A percentile compares a stretch with the other conserved stretches of the same genome.
Evolutionary conservation across 2,113 vertebrate genomes (phyloP).

Genomic region (Prochilodus magdalenae): DNA sequence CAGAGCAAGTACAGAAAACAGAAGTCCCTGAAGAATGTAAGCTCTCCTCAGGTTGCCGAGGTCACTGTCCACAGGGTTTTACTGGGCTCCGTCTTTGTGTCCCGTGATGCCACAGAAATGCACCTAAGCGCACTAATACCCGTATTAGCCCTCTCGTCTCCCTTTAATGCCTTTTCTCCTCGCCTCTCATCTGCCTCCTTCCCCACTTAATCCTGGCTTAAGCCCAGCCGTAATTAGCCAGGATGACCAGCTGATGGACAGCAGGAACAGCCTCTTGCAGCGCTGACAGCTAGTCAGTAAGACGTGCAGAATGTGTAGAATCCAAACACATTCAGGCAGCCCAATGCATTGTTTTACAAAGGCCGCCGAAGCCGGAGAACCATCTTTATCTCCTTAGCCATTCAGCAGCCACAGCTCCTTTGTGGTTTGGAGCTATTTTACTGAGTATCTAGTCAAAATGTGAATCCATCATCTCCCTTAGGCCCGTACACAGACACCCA

Average conservation of each 20-base stretch:
- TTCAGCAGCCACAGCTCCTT: neutral
- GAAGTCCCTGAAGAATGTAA: conserved; percentile 10
- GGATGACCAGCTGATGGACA: conserved; percentile 54
- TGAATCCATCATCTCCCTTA: neutral
- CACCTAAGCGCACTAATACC: conserved; percentile 71
- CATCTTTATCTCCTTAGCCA: neutral
- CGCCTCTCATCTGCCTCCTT: conserved; percentile 70
- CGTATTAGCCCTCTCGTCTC: conserved; percentile 69
- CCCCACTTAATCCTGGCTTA: conserved; percentile 70
- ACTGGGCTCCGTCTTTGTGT: conserved; percentile 59
- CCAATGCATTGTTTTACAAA: conserved; percentile 1
- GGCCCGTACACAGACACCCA: conserved; percentile 6
- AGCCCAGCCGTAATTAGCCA: conserved; percentile 75
- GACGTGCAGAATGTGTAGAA: too few relatives aligned
- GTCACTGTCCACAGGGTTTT: conserved; percentile 10
- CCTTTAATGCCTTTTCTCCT: conserved; percentile 71
- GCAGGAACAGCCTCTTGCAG: neutral
- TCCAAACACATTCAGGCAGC: conserved; percentile 9
- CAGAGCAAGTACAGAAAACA: conserved; percentile 34
- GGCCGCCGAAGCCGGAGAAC: neutral
- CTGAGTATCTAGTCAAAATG: conserved; percentile 14
- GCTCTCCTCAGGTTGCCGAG: conserved; percentile 7
- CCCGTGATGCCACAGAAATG: conserved; percentile 65
- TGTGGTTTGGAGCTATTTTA: neutral
- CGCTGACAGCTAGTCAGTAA: neutral